Conservation (phyloP, 2,888 invertebrate genomes). For the Elmis aenea region DNA sequence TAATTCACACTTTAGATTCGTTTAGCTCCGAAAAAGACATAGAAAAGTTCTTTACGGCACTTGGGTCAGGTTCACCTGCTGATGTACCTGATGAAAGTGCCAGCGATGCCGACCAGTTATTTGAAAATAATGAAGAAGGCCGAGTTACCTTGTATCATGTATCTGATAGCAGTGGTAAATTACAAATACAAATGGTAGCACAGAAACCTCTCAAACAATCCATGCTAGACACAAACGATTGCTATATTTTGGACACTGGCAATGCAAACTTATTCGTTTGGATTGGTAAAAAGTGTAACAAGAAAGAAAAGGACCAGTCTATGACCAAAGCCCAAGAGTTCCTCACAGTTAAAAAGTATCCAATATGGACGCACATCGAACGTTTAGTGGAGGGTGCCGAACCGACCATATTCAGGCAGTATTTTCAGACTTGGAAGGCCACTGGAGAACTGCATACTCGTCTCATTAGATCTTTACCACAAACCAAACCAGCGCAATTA, state of each 20-base stretch:
- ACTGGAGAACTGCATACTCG: slow-evolving; percentile 58
- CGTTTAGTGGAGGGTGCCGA: slow-evolving; percentile 79
- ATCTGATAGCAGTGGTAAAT: slow-evolving; percentile 61
- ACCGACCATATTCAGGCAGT: slow-evolving; percentile 83
- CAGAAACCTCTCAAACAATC: slow-evolving; percentile 69
- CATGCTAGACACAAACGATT: slow-evolving; percentile 68
- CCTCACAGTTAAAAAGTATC: slow-evolving; percentile 63
- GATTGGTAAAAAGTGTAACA: slow-evolving; percentile 72
- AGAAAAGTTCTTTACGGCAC: slow-evolving; percentile 69
- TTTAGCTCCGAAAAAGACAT: slow-evolving; percentile 60
- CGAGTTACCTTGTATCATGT: slow-evolving; percentile 64
- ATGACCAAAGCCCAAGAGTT: slow-evolving; percentile 69
- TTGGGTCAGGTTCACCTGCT: slow-evolving; percentile 69
- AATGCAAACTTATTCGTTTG: slow-evolving; percentile 77
- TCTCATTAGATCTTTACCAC: slow-evolving; percentile 36
- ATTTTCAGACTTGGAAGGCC: slow-evolving; percentile 76
- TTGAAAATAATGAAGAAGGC: slow-evolving; percentile 64
- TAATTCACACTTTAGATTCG: slow-evolving; percentile 49
- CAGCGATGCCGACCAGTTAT: slow-evolving; percentile 71
- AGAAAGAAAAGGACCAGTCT: slow-evolving; percentile 67
- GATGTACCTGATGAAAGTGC: slow-evolving; percentile 67
- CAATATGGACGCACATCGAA: slow-evolving; percentile 69
- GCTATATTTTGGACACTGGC: slow-evolving; percentile 75
- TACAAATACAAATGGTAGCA: slow-evolving; percentile 62
- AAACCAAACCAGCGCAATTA: slow-evolving; percentile 33